Evolutionary conservation across 2,888 invertebrate species (phyloP).

Genomic region (Ennomos erosarius): DNA sequence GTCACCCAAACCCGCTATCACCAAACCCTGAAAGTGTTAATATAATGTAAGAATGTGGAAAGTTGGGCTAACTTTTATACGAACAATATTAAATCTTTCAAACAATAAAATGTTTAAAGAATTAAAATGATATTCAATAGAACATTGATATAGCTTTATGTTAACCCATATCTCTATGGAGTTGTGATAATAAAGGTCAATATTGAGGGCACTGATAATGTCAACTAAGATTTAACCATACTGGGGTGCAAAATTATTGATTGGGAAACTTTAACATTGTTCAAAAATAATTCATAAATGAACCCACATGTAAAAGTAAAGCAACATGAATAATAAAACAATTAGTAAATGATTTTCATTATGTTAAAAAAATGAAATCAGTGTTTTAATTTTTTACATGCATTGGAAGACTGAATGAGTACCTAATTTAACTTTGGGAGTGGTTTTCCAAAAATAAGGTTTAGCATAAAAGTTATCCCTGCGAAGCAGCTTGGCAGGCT

Average conservation of each 20-base stretch:
- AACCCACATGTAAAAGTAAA: conserved; percentile 7
- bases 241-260: neutral
- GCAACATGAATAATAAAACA: conserved; percentile 10
- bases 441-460: too few relatives aligned
- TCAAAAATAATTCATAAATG: conserved; percentile 19
- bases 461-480: too few relatives aligned
- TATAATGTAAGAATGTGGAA: conserved; percentile 89
- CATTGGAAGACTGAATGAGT: neutral
- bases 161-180: too few relatives aligned
- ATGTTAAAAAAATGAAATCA: neutral
- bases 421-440: too few relatives aligned
- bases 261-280: conserved; percentile 11
- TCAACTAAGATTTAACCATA: conserved; percentile 13
- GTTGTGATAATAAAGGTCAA: too few relatives aligned
- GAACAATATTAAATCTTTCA: conserved; percentile 10
- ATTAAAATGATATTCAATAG: too few relatives aligned
- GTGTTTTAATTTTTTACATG: conserved; percentile 1
- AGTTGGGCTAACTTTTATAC: conserved; percentile 19
- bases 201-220: too few relatives aligned
- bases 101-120: too few relatives aligned
- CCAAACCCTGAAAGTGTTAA: conserved; percentile 88
- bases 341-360: conserved; percentile 7
- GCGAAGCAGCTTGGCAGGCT: too few relatives aligned
- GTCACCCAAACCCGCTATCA: conserved; percentile 95
- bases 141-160: too few relatives aligned